Conservation (phyloP, 1,140 invertebrate species). For the Glossosoma conforme region DNA sequence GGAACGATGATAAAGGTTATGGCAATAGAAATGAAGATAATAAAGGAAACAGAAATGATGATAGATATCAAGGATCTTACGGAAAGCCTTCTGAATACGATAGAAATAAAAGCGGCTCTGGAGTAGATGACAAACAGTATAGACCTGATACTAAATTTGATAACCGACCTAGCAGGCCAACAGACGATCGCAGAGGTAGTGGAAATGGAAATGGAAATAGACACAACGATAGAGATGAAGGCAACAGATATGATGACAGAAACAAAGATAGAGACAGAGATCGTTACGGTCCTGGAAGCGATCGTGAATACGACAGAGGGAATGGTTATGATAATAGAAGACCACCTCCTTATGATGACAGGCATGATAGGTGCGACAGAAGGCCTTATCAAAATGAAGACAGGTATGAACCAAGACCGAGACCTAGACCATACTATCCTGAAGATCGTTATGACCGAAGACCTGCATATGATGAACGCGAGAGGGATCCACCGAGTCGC, state of each 20-base stretch:
- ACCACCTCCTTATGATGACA: constrained; percentile 7
- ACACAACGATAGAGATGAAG: constrained; percentile 16
- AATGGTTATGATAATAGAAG: constrained; percentile 12
- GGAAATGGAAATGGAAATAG: constrained; percentile 8
- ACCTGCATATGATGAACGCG: constrained; percentile 6
- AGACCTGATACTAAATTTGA: constrained; percentile 22
- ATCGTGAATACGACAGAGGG: constrained; percentile 19
- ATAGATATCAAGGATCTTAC: constrained; percentile 23
- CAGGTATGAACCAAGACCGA: constrained; percentile 33
- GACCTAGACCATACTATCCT: constrained; percentile 1
- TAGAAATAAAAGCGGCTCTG: constrained; percentile 29
- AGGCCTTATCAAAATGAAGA: not conserved
- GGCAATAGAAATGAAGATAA: constrained; percentile 20
- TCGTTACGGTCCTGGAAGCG: constrained; percentile 10
- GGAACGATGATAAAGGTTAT: constrained; percentile 15
- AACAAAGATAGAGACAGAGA: constrained; percentile 15
- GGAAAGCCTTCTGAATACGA: constrained; percentile 23
- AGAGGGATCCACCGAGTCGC: constrained; percentile 5
- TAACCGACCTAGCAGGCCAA: constrained; percentile 6
- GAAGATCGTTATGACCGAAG: constrained; percentile 14
- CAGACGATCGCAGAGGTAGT: constrained; percentile 21
- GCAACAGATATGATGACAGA: constrained; percentile 8
- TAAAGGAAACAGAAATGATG: constrained; percentile 23
- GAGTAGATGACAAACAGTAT: constrained; percentile 24
- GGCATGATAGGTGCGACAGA: constrained; percentile 34